phyloP scores from a whole-genome alignment of 1,140 invertebrate species.

The Spodoptera frugiperda region DNA sequence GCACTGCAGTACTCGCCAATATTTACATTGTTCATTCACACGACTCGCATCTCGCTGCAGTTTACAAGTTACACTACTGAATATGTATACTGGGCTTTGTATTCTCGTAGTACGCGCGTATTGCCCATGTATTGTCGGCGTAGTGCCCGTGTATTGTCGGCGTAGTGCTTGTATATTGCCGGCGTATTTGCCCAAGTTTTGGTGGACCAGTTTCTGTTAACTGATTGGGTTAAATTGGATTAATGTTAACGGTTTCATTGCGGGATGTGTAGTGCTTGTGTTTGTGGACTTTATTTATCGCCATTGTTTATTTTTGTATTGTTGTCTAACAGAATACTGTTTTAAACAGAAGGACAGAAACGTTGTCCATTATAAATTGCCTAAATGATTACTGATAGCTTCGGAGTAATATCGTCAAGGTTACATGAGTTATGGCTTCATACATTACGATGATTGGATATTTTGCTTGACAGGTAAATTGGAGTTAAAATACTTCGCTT shows the following conservation, averaged over 20 bases:
- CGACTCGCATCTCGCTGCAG: conserved; percentile 5
- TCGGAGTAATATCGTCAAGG: too few species aligned
- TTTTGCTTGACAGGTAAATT: too few species aligned
- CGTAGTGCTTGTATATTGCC: not conserved
- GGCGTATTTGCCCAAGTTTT: conserved; percentile 1
- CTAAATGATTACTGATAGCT: too few species aligned
- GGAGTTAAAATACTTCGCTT: too few species aligned
- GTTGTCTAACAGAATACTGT: too few species aligned
- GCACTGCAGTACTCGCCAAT: conserved; percentile 14
- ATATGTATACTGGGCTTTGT: conserved; percentile 9
- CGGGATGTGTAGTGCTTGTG: not conserved
- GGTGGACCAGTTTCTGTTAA: not conserved
- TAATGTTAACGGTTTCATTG: not conserved
- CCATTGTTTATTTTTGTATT: too few species aligned
- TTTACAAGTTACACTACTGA: conserved; percentile 25
- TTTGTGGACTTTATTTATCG: not conserved
- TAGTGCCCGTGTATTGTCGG: not conserved
- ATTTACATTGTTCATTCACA: conserved; percentile 36
- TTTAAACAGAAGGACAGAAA: too few species aligned
- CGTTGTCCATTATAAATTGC: too few species aligned
- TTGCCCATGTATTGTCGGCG: conserved; percentile 1
- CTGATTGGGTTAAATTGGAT: conserved; percentile 16
- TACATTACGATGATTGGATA: too few species aligned
- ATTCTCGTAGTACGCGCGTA: too few species aligned
- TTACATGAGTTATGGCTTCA: too few species aligned